These are phyloP conservation scores for Aurelia sp. DNA, from an alignment of 30 jellyfish, hydroid and myxozoan genomes.

Conservation along the genomic window DNA sequence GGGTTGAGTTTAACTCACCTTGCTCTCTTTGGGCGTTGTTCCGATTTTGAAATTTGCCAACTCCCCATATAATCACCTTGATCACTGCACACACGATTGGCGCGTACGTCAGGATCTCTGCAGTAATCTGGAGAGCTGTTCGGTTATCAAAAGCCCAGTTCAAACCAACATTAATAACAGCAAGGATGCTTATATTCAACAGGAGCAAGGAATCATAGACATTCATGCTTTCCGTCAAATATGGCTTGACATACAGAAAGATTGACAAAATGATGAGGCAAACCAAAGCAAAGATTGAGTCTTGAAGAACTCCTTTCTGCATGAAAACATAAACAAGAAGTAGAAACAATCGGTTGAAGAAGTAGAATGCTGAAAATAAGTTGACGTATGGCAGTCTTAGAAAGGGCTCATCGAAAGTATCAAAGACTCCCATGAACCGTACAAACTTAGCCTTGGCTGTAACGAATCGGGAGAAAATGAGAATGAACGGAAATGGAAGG, in stretches of 20 bases:
- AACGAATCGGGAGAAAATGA: conserved; percentile 61
- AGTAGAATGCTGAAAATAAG: conserved; percentile 72
- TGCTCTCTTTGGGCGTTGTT: neutral
- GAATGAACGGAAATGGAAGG: conserved; percentile 58
- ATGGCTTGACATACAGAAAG: conserved; percentile 72
- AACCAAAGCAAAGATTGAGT: conserved; percentile 56
- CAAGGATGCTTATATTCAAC: conserved; percentile 49
- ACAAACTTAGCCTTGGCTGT: conserved; percentile 26
- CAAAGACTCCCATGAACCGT: conserved; percentile 59
- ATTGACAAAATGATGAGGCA: conserved; percentile 51
- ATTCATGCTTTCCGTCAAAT: conserved; percentile 64
- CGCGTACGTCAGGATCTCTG: conserved; percentile 48
- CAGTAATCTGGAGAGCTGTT: conserved; percentile 10
- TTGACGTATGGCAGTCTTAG: neutral
- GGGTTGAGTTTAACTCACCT: no score
- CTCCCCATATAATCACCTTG: conserved; percentile 35
- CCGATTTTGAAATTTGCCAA: conserved; percentile 7
- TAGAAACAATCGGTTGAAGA: conserved; percentile 57
- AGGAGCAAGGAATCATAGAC: conserved; percentile 53
- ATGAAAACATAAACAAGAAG: conserved; percentile 41
- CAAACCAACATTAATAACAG: conserved; percentile 40
- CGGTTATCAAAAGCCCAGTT: conserved; percentile 37
- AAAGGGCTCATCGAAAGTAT: conserved; percentile 62
- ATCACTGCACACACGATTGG: conserved; percentile 57
- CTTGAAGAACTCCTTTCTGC: conserved; percentile 58